Percentiles rank a stretch among this genome's conserved stretches.
phyloP scores from a whole-genome alignment of 2,888 invertebrate genomes.

The Uropetala carovei region DNA sequence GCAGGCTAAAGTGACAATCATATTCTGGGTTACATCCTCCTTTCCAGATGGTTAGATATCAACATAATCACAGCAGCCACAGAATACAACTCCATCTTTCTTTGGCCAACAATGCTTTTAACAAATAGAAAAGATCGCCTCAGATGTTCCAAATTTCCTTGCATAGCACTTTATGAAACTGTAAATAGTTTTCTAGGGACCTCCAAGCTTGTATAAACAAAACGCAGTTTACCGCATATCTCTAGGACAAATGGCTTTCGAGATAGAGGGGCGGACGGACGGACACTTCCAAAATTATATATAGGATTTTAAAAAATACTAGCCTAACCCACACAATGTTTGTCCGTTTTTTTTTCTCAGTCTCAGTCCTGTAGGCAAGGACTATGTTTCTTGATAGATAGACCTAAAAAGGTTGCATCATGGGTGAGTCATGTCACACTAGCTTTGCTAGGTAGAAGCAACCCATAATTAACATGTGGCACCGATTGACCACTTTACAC shows the following conservation, averaged over 20 bases:
- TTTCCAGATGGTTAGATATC: constrained; percentile 58
- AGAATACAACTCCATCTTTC: constrained; percentile 49
- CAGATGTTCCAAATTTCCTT: constrained; percentile 21
- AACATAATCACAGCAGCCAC: constrained; percentile 58
- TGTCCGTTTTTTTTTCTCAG: constrained; percentile 39
- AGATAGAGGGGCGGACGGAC: too few relatives aligned
- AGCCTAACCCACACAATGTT: constrained; percentile 18
- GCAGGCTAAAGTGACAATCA: constrained; percentile 60
- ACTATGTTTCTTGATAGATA: constrained; percentile 15
- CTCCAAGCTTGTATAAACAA: neutral
- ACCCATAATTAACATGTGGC: constrained; percentile 40
- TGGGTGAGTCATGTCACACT: constrained; percentile 62
- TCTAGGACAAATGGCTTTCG: too few relatives aligned
- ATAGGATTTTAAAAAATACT: constrained; percentile 51
- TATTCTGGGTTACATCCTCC: constrained; percentile 59
- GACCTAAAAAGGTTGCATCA: constrained; percentile 35
- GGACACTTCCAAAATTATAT: too few relatives aligned
- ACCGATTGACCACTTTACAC: neutral
- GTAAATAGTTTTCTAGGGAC: neutral
- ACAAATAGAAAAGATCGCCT: constrained; percentile 34
- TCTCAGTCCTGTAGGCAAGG: constrained; percentile 31
- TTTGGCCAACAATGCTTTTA: constrained; percentile 57
- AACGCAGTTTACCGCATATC: neutral
- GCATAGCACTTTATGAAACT: neutral
- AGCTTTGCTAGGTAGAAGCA: constrained; percentile 55